Evolutionary conservation across 2,888 invertebrate species (phyloP), one percentile per base, ranked within the genome.

Genomic region (Heliconius ethilla): DNA sequence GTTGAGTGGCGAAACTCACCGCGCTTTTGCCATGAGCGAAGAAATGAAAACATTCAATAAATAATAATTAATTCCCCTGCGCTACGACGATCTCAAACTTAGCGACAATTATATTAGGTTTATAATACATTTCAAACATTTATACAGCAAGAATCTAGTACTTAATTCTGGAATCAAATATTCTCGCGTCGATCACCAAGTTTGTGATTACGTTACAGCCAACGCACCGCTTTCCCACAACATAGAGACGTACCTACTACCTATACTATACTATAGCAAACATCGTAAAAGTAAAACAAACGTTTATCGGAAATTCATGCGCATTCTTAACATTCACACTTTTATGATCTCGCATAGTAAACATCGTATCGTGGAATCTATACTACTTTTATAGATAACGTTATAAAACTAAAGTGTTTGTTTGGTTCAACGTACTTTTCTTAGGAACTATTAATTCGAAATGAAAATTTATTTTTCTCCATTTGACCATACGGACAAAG

Each of bases 291-390:
- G 37, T 78, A 78, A 78, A 78, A 80, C 76, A 63, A 78, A 74
- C 75, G 74, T 77, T 78, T 78, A 80, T 80, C 33, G 65, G 66
- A 76, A 78, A 76, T 78, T 78, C 76, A 80, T 80, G 76, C 78
- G 76, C 80, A 80, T 80, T 80, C 75, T 80, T 80, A 76, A 55
- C 76, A 80, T 78, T 75, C 70, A 76, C 70, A 76, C 40, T 63
- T 80, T 76, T 80, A 80, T 76, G 78, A 78, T 75, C 76, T 74
- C 45, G 51, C 45, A 65, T 78, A 74, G 70, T 78, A 80, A 80
- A 78, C 78, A 76, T 74, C 65, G 76, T 76, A 75, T 66, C 75
- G 76, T 80, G 59, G 76, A 80, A 67, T 73, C 78, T 76, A 70
- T 74, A 74, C 62, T 59, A n/a, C 10, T 59, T 22, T n/a, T 59